Base-by-base conservation (phyloP, 2,797 vertebrate genomes). In the Holocentrus rufus region DNA sequence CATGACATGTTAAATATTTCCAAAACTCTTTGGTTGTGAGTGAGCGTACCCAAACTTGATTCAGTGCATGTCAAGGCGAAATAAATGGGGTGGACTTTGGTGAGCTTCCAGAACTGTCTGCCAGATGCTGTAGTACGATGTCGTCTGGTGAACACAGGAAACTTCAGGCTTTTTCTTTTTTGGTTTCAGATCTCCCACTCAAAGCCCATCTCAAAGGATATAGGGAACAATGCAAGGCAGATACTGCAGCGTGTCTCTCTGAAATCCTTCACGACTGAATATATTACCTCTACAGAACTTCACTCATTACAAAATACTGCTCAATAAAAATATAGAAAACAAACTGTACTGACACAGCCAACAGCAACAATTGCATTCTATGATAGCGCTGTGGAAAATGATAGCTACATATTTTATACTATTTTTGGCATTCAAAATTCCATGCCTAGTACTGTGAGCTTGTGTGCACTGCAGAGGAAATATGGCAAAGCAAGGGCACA, bases 291-390 rank as follows among this genome's bases (percentile, higher is more conserved):
- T 72, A 78, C 57, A 56, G 78, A 78, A 72, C 76, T 77, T 77
- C 61, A 34, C 60, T 79, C 71, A 71, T 74, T 77, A 61, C 80
- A 79, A 83, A 84, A 84, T 54, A 80, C 39, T 34, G 34, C 71
- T 84, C 69, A 75, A 63, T 81, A 67, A 78, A 79, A 57, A 56
- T 3, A 56, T 39, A 81, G 87, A 74, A 74, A 88, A 85, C 79
- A 84, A 84, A 84, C 65, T 67, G 73, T 78, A 59, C 44, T 68
- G 56, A 63, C 54, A 55, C 59, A 52, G 74, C 73, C 71, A 72
- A 72, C 56, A 73, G 76, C 69, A 78, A 71, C 71, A 75, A 68
- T 17, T 52, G 23, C 23, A 52, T 85, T 72, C 68, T 65, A 62
- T 67, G 77, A 84, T 69, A 86, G 67, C 70, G 69, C 63, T 6